Base-by-base conservation (phyloP, 2,113 vertebrate species). In the Leucopsar rothschildi region DNA sequence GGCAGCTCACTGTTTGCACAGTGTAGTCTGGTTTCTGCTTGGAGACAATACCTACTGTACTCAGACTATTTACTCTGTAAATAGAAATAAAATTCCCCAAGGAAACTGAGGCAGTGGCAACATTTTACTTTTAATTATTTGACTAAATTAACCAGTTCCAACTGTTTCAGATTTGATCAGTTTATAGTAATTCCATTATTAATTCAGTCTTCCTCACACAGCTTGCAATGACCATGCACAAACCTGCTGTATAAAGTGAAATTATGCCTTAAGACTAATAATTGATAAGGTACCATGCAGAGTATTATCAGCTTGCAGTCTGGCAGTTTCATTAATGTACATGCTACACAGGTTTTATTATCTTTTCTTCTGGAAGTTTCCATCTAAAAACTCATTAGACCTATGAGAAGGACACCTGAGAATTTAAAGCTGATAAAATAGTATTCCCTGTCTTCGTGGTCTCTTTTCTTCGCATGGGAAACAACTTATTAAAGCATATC, bases 1-100 rank as follows among this genome's bases (percentile, higher is more conserved):
- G 78, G 52, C 66, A 92, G 37, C 69, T 86, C 73, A 35, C 24
- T 81, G 49, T 96, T 97, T 95, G 87, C 66, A 56, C 45, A 70
- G 37, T 45, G 19, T 15, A 42, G 44, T 66, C 63, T 76, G 52
- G 59, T 93, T 97, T 95, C 85, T 92, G 25, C 82, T 81, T 96
- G 28, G 70, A 92, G 73, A 92, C 89, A 94, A 86, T 88, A 82
- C 39, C 78, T 82, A 57, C 49, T 80, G 49, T 40, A 92, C 18
- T 59, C 65, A 77, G 29, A 53, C 72, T 90, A 59, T 24, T 1
- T 60, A 59, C 33, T 81, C 44, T 84, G 70, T 87, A 96, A 91
- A 96, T 23, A 95, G 94, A 92, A 96, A 94, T 27, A 85, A 72
- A 93, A 91, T 69, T 90, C 92, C 40, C 35, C 37, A 59, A 63